Evolutionary conservation across 2,888 invertebrate species (phyloP), one percentile per base, ranked within the genome.

Genomic region (Heteropelma amictum): DNA sequence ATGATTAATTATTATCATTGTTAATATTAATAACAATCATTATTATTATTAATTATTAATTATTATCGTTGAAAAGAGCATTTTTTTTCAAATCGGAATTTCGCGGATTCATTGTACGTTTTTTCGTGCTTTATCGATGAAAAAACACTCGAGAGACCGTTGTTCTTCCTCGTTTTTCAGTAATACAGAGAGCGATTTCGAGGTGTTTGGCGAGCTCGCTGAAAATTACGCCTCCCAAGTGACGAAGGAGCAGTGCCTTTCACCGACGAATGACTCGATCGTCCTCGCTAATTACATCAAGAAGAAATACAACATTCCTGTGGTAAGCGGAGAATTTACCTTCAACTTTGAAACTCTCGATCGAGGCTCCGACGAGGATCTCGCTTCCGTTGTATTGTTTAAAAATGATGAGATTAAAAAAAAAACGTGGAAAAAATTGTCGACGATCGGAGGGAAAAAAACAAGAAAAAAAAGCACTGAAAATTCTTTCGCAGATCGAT

Each of bases 231-330:
- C 84, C 93, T 77, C 92, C 92, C 3, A 93, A 92, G 86, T 89
- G 91, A 81, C 82, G 7, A 81, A 81, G 49, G 82, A 82, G 38
- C 76, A 77, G 42, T 88, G 88, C 64, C 80, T 80, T 49, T 63
- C 73, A 30, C 71, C 77, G 28, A 82, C 79, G n/a, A 83, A 81
- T 28, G 84, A 82, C 58, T 69, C 83, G 7, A 82, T 82, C 68
- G 76, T 79, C 12, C 82, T 87, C 3, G 82, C 81, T 40, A 72
- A 87, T 64, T 86, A 82, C 61, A 85, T 95, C 12, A 92, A 92
- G 77, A 92, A 92, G 26, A 91, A 92, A 82, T 94, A 92, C 80
- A 90, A 92, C 60, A 91, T 92, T 1, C 94, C 95, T 0, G 90
- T 95, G 72, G 88, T 89, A 82, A 84, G 83, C 80, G 53, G 38